A percentile compares a stretch with the other conserved stretches of the same genome.
Evolutionary conservation across 1,140 invertebrate species (phyloP).

Genomic region (Lasioglossum albipes): DNA sequence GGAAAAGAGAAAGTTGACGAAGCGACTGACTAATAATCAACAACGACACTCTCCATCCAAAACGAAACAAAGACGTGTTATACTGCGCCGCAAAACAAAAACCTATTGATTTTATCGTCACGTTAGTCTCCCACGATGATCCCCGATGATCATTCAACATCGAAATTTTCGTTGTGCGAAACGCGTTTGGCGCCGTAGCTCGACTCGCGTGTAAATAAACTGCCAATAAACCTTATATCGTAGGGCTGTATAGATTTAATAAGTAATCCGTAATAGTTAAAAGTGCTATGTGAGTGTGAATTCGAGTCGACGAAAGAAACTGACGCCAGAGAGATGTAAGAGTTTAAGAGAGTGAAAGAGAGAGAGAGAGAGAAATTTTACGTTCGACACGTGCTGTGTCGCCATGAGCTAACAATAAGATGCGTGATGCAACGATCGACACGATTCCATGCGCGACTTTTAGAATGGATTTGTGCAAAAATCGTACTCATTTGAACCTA

Average conservation of each 20-base stretch:
- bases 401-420: slow-evolving; percentile 45
- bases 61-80: slow-evolving; percentile 1
- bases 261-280: slow-evolving; percentile 65
- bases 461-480: slow-evolving; percentile 59
- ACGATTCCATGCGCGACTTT: slow-evolving; percentile 53
- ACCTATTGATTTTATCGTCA: background rate
- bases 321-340: slow-evolving; percentile 13
- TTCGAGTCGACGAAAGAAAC: slow-evolving; percentile 8
- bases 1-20: background rate
- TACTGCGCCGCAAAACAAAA: background rate
- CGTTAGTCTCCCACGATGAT: background rate
- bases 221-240: slow-evolving; percentile 68
- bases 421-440: slow-evolving; percentile 55
- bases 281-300: slow-evolving; percentile 51
- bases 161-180: slow-evolving; percentile 21
- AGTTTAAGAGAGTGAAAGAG: slow-evolving; percentile 49
- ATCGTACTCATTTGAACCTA: slow-evolving; percentile 37
- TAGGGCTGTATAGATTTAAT: slow-evolving; percentile 66
- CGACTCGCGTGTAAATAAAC: slow-evolving; percentile 70
- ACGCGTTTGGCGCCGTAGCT: slow-evolving; percentile 40
- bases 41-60: slow-evolving; percentile 27
- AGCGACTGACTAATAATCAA: background rate
- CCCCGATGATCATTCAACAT: slow-evolving; percentile 18
- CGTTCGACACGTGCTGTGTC: slow-evolving; percentile 50
- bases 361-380: slow-evolving; percentile 27